phyloP scores from a whole-genome alignment of 2,797 vertebrate genomes.

The Urosaurus nigricauda region DNA sequence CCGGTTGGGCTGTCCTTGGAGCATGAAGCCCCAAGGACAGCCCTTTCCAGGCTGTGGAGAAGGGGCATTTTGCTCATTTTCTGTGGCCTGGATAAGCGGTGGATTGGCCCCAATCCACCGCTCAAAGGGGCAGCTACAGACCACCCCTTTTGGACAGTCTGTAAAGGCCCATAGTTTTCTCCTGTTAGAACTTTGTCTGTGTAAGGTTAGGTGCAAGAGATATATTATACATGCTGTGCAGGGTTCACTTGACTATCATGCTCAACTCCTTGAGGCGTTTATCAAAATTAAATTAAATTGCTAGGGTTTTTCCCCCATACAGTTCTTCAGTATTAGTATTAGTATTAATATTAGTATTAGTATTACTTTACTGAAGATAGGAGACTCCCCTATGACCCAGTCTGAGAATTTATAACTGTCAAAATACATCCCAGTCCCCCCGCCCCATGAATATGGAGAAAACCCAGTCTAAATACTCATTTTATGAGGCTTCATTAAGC shows the following conservation, averaged over 20 bases:
- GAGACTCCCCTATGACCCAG: background rate
- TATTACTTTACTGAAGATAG: slow-evolving; percentile 29
- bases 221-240: background rate
- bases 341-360: background rate
- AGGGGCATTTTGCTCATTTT: too few relatives aligned
- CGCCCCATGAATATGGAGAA: background rate
- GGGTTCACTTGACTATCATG: background rate
- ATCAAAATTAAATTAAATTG: background rate
- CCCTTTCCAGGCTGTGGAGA: too few relatives aligned
- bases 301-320: background rate
- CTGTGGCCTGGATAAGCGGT: too few relatives aligned
- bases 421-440: slow-evolving; percentile 17
- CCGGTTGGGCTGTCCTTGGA: too few relatives aligned
- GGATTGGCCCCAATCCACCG: too few relatives aligned
- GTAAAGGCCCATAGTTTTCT: too few relatives aligned
- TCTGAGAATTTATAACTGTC: background rate
- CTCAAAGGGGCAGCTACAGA: too few relatives aligned
- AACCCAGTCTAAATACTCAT: background rate
- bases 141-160: too few relatives aligned
- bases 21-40: too few relatives aligned
- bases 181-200: background rate
- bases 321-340: background rate
- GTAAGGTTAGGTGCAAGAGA: background rate
- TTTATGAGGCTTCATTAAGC: slow-evolving; percentile 39
- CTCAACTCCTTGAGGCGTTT: rapidly evolving